Evolutionary conservation across 2,888 invertebrate genomes (phyloP), one percentile per base, ranked within the genome.

Genomic region (Catocala fraxini): DNA sequence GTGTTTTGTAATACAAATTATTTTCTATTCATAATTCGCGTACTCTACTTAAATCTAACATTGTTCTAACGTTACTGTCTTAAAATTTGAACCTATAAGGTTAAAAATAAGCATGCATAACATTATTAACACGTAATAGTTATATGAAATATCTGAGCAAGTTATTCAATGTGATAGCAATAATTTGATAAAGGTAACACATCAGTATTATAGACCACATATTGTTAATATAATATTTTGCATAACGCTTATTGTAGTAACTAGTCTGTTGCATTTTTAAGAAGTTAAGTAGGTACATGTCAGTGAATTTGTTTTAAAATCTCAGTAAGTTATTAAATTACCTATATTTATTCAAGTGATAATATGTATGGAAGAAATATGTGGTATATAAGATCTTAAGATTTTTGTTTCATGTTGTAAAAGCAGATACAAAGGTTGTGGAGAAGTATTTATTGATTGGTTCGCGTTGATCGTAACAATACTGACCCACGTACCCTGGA

Each of bases 191-290:
- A 39, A 65, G 59, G 63, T 62, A 79, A 84, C 80, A 84, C 86
- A 86, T 87, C 85, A 91, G 89, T 89, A 89, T 88, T 89, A 87
- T 81, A 82, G 63, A 84, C 84, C 83, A 86, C 86, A 85, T 86
- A 85, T 80, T 78, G 62, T 77, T 70, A 53, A 49, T 61, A 39
- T 55, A 35, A 65, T 58, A 34, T 71, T 60, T 69, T 70, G 73
- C 67, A 77, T 67, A 68, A 45, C 63, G 58, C 59, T 63, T 68
- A 61, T 25, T 61, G 56, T 60, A 75, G 77, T 66, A 63, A 77
- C 81, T 86, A 85, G 85, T 86, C 85, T 69, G 59, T 68, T 76
- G 80, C 81, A 85, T 84, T 83, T 83, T 48, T 71, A 72, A 71
- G 53, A 59, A 63, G 46, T 65, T 75, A 63, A 71, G 69, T 75